Evolutionary conservation across 1,140 invertebrate genomes (phyloP), one percentile per base, ranked within the genome.

Genomic region (Dinoponera quadriceps): DNA sequence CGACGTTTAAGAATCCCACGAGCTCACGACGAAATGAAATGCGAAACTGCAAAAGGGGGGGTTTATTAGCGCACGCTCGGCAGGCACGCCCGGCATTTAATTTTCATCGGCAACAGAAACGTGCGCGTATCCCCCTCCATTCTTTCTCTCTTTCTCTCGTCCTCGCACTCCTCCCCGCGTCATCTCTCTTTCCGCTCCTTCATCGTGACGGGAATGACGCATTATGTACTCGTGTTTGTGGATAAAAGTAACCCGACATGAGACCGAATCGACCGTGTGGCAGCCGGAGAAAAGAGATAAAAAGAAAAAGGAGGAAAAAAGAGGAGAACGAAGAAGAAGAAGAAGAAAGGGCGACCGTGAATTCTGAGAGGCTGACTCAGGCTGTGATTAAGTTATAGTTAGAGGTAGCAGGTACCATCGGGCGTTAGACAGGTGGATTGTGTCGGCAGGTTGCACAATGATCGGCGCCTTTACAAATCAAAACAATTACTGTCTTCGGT

Each of bases 401-500:
- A 55, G 44, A 81, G 84, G 75, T 85, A 82, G 86, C 83, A 85
- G 85, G 83, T 81, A 85, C 60, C 60, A 77, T 65, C 81, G 82
- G 57, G 51, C 66, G 54, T 75, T 77, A 69, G 88, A 88, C 91
- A 88, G 90, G 87, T 90, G 78, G 74, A 82, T 83, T 78, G 66
- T 78, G 59, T 75, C 66, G 55, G 66, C 65, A 82, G 49, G 38
- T 86, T 83, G 84, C 65, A 87, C 88, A 87, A 90, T 86, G 74
- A 74, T 82, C 68, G 62, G 74, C 77, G 69, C 72, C 85, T 89
- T 88, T 88, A 81, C 81, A 82, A 89, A 89, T 91, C 91, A 91
- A 92, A 91, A 92, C 92, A 91, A 91, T 92, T 92, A 92, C 87
- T 81, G 66, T 83, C 82, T 88, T 86, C 86, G 78, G 77, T 88